Percentiles rank a stretch among this genome's conserved stretches.
phyloP scores from a whole-genome alignment of 2,113 vertebrate genomes.

The Sisor rabdophorus region DNA sequence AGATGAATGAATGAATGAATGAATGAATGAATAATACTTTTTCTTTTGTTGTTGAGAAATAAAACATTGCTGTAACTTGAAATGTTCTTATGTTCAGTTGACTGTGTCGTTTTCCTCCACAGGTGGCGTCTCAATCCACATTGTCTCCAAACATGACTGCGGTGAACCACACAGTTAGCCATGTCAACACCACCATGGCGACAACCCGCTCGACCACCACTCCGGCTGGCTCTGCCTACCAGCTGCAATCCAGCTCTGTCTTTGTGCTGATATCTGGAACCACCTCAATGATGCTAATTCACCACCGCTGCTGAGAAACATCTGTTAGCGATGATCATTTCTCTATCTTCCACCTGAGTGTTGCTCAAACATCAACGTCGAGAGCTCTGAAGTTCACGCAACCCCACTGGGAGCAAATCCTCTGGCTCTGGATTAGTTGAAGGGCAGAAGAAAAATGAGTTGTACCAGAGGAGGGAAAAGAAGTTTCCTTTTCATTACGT shows the following conservation, averaged over 20 bases:
- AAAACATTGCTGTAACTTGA: background rate
- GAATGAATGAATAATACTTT: too few species aligned
- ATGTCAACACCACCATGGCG: slow-evolving; percentile 49
- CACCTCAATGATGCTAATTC: slow-evolving; percentile 57
- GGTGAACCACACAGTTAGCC: slow-evolving; percentile 52
- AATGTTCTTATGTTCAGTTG: background rate
- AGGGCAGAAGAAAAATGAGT: background rate
- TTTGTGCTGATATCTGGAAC: slow-evolving; percentile 58
- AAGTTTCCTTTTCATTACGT: background rate
- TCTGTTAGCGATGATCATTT: background rate
- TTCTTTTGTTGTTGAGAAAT: too few species aligned
- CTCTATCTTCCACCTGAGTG: background rate
- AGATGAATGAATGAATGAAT: too few species aligned
- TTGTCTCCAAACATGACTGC: slow-evolving; percentile 49
- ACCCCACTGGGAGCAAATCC: background rate
- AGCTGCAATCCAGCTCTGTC: slow-evolving; percentile 50
- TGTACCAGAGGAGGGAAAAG: background rate
- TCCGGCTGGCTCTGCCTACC: slow-evolving; percentile 44
- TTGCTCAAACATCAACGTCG: background rate
- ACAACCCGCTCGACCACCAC: slow-evolving; percentile 49
- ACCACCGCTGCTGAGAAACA: slow-evolving; percentile 58
- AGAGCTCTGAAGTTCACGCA: background rate
- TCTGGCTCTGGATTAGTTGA: background rate
- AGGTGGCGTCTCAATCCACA: slow-evolving; percentile 57
- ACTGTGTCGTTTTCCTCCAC: background rate